Evolutionary conservation across 2,888 invertebrate species (phyloP), one percentile per base, ranked within the genome.

Genomic region (Ennomos quercinarius): DNA sequence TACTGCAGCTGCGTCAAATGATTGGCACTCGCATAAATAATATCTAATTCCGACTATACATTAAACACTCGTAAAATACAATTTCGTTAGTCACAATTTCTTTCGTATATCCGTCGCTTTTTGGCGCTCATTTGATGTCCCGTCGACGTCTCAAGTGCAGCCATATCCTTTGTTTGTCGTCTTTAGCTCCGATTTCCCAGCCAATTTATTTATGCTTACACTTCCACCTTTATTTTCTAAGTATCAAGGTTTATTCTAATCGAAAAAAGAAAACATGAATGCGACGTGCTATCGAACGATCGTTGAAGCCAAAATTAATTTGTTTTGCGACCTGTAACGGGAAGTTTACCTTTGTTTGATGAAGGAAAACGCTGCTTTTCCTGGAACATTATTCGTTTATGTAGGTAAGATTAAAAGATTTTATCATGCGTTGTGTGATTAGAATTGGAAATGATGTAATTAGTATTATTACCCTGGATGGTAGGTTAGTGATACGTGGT

Each of bases 141-240:
- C 42, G 42, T 42, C 50, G 40, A 36, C 56, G 50, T 64, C 57
- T 60, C 53, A 57, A 63, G 60, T 58, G 58, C 62, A 57, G 40
- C 48, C 9, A 52, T 58, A 58, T 57, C 55, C 47, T 59, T 67
- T 67, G 59, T 63, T 52, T 53, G 50, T 40, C 12, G 42, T 41
- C 10, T 56, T 55, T 39, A 48, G 27, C 45, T 13, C n/a, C 43
- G 43, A n/a, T 54, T 50, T 46, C 40, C 46, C 12, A 34, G 13
- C 13, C 13, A 38, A 37, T 27, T n/a, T 10, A 35, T n/a, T 17
- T 8, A 6, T 38, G 40, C 39, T 34, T 13, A 36, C 2, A 50
- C 9, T 50, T 43, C 42, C 10, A 27, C 27, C 43, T 45, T 40
- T 45, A 52, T 17, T 2, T 35, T 8, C 11, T 13, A 35, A 0